Conservation (phyloP, 2,113 vertebrate species). For the Neolamprologus falcicula region DNA sequence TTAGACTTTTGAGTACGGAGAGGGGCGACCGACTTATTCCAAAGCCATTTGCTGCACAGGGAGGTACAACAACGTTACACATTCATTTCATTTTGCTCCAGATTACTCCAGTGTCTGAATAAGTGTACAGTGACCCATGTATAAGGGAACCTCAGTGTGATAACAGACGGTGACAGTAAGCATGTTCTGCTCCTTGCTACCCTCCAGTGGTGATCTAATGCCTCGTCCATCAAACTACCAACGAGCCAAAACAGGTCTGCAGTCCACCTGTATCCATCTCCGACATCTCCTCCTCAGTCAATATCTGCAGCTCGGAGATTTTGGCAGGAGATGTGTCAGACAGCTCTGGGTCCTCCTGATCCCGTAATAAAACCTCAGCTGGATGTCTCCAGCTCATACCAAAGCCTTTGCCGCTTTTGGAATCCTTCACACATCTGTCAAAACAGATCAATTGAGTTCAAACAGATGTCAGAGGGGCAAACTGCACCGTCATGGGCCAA, state of each 20-base stretch:
- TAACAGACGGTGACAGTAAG: neutral
- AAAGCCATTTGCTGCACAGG: neutral
- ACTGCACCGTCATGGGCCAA: conserved; percentile 32
- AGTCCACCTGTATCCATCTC: neutral
- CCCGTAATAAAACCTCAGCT: neutral
- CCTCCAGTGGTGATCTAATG: neutral
- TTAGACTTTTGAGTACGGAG: neutral
- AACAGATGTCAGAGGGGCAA: conserved; percentile 53
- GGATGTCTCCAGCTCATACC: conserved; percentile 19
- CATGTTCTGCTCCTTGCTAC: neutral
- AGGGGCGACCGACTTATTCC: neutral
- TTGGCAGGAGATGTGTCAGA: conserved; percentile 51
- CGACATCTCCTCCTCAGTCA: neutral
- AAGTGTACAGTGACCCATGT: neutral
- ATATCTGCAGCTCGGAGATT: neutral
- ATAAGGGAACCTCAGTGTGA: neutral
- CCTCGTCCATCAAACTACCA: neutral
- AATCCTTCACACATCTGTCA: conserved; percentile 71
- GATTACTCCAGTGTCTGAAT: neutral
- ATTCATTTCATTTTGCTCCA: neutral
- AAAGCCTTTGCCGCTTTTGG: conserved; percentile 31
- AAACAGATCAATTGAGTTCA: conserved; percentile 70
- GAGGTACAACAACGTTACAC: neutral
- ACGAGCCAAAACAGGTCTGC: neutral
- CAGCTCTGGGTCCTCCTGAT: neutral